Conservation (phyloP, 2,797 vertebrate species). For the Oreonectes daqikongensis region DNA sequence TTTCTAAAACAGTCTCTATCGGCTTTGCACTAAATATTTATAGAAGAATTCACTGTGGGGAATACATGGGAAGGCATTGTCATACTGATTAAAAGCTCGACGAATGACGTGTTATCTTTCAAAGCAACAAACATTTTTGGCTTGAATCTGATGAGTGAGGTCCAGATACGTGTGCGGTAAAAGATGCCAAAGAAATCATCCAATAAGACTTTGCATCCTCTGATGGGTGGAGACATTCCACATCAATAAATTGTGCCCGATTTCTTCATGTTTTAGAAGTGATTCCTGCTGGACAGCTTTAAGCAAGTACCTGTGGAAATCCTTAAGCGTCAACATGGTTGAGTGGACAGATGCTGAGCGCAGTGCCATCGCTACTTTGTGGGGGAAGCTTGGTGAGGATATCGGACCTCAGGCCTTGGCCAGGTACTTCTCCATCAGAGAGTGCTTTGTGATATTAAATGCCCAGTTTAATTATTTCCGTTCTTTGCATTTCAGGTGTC, state of each 20-base stretch:
- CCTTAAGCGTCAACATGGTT: conserved; percentile 73
- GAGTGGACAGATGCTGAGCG: conserved; percentile 76
- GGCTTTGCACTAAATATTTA: no score
- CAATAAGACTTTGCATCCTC: conserved; percentile 16
- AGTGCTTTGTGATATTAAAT: no score
- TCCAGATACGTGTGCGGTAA: conserved; percentile 2
- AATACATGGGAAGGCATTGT: no score
- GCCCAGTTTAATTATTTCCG: background rate
- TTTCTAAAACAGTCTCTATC: no score
- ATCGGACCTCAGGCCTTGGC: conserved; percentile 69
- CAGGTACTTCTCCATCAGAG: conserved; percentile 64
- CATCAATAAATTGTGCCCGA: conserved; percentile 51
- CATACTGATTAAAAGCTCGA: no score
- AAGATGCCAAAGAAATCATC: background rate
- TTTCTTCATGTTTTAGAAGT: background rate
- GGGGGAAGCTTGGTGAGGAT: conserved; percentile 69
- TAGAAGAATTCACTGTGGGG: no score
- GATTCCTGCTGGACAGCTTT: conserved; percentile 26
- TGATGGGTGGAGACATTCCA: conserved; percentile 38
- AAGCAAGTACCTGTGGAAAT: conserved; percentile 26
- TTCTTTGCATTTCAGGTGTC: conserved; percentile 64
- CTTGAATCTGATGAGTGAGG: conserved; percentile 11
- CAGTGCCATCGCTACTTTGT: conserved; percentile 60
- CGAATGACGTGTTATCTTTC: no score
- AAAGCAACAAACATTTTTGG: conserved; percentile 2